Evolutionary conservation across 2,888 invertebrate species (phyloP), one percentile per base, ranked within the genome.

Genomic region (Philonicus albiceps): DNA sequence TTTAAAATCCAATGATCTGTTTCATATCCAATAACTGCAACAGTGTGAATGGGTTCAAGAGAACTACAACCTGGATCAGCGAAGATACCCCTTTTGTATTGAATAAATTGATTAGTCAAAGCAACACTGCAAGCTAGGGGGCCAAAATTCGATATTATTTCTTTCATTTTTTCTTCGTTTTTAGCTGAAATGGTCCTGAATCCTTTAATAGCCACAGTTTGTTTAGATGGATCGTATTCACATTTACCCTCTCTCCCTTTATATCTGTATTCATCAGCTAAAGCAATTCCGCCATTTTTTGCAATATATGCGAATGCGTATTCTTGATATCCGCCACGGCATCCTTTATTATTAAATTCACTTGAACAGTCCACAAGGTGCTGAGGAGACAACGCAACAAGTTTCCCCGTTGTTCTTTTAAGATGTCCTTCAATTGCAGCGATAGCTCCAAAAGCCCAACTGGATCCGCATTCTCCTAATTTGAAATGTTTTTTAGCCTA

Each of bases 11-110:
- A 92, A 78, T 90, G 91, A 86, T 91, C 91, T 13, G 88, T 89
- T 0, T 89, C 91, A 87, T 90, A 92, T 13, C 92, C 92, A 2
- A 91, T 88, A 0, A 92, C 89, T 0, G 90, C 88, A 88, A 92
- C 88, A 85, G 89, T 91, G 86, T 92, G 92, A 7, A 86, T 88
- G 0, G 49, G n/a, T n/a, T 49, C 49, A 16, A n/a, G 49, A n/a
- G 49, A 49, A n/a, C 49, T 49, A 1, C 49, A 49, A 49, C n/a
- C 3, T 49, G 49, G 49, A 6, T 49, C 49, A n/a, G 16, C n/a
- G 13, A 49, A 49, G n/a, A 49, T 5, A 49, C 49, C 49, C 4
- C 49, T 6, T 49, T 49, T 49, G n/a, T 49, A 49, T 2, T 16
- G n/a, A 49, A n/a, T 1, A n/a, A 49, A n/a, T 16, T 49, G 4